Evolutionary conservation across 2,888 invertebrate species (phyloP).

Genomic region (Schizaphis graminum): DNA sequence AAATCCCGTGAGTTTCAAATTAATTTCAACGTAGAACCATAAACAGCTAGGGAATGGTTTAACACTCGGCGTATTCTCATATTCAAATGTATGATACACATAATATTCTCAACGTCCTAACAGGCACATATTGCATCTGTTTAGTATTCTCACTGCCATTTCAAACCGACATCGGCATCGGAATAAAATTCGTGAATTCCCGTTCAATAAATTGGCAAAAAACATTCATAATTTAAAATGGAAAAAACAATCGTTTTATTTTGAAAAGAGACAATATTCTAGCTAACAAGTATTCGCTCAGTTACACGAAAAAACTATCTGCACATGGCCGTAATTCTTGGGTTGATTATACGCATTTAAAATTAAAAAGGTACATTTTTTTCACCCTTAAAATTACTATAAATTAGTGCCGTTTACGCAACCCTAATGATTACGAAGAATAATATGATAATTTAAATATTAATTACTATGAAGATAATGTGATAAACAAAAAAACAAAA

Average conservation of each 20-base stretch:
- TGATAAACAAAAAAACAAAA: neutral
- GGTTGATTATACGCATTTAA: neutral
- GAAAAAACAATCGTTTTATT: neutral
- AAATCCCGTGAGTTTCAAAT: conserved; percentile 1
- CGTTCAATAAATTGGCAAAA: neutral
- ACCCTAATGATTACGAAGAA: neutral
- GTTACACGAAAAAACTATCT: neutral
- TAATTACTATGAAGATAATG: neutral
- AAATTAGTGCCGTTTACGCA: neutral
- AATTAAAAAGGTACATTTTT: neutral
- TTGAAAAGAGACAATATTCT: neutral
- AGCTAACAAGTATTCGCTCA: neutral
- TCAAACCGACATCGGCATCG: neutral
- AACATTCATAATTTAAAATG: neutral
- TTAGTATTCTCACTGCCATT: neutral
- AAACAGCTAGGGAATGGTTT: neutral
- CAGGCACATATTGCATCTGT: neutral
- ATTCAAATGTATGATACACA: conserved; percentile 3
- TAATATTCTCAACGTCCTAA: neutral
- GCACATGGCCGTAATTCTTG: neutral
- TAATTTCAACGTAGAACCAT: neutral
- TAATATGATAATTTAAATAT: neutral
- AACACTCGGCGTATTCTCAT: neutral
- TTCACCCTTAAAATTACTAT: neutral
- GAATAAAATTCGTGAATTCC: neutral